These are phyloP conservation scores for Serrognathus titanus DNA, from an alignment of 2,888 invertebrate species.

Conservation along the genomic window DNA sequence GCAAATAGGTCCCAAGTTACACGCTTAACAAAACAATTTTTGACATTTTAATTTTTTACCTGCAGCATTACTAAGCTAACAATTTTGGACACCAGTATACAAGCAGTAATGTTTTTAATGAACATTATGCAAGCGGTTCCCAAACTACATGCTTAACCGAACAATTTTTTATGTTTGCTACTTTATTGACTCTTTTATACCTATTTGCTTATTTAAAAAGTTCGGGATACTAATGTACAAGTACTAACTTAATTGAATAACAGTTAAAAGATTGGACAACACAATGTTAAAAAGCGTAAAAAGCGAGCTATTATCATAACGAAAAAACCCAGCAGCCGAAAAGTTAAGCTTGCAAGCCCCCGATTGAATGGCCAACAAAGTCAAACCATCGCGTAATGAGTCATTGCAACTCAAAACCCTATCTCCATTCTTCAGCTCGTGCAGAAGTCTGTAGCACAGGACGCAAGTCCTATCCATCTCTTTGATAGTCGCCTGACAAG, in stretches of 20 bases:
- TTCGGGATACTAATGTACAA: too few relatives aligned
- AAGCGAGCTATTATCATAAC: constrained; percentile 20
- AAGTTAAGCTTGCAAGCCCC: constrained; percentile 5
- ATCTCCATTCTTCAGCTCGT: constrained; percentile 19
- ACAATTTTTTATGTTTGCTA: too few relatives aligned
- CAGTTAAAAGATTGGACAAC: constrained; percentile 21
- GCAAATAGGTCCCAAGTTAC: too few relatives aligned
- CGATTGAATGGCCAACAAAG: constrained; percentile 20
- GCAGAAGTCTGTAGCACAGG: constrained; percentile 24
- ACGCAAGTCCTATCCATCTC: constrained; percentile 26
- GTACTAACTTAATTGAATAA: constrained; percentile 21
- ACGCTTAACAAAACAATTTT: too few relatives aligned
- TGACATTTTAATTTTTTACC: too few relatives aligned
- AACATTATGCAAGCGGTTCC: too few relatives aligned
- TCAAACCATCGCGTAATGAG: constrained; percentile 14
- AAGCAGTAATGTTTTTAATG: too few relatives aligned
- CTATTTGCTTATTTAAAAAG: too few relatives aligned
- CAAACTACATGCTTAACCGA: too few relatives aligned
- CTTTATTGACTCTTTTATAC: too few relatives aligned
- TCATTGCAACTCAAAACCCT: constrained; percentile 9
- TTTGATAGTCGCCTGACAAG: constrained; percentile 25
- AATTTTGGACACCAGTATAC: too few relatives aligned
- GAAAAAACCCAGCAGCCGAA: constrained; percentile 24
- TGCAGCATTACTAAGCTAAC: too few relatives aligned
- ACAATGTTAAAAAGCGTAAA: constrained; percentile 22